A percentile compares a stretch with the other conserved stretches of the same genome.
Evolutionary conservation across 2,113 vertebrate species (phyloP).

Genomic region (Istiophorus platypterus): DNA sequence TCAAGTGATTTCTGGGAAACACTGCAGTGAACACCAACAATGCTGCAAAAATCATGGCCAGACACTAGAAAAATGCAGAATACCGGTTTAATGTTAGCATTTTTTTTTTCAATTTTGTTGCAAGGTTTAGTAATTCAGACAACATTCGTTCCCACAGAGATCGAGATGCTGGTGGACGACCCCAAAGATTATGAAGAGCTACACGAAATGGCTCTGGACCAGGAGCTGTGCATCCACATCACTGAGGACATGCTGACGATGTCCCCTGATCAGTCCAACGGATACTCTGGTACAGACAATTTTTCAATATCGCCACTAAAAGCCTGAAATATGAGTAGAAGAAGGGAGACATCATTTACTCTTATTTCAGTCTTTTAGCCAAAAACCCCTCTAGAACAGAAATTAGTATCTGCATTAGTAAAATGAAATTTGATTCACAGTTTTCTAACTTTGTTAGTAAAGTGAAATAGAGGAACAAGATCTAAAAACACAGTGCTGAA

Average conservation of each 20-base stretch:
- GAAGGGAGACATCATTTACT: background rate
- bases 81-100: background rate
- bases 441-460: background rate
- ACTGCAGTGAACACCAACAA: background rate
- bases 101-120: background rate
- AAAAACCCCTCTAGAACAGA: too few species aligned
- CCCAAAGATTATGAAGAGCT: slow-evolving; percentile 95
- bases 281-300: slow-evolving; percentile 89
- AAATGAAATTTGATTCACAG: background rate
- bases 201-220: slow-evolving; percentile 89
- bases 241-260: slow-evolving; percentile 96
- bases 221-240: slow-evolving; percentile 97
- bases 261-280: slow-evolving; percentile 89
- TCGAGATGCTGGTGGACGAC: slow-evolving; percentile 99
- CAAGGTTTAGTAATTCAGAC: background rate
- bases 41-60: background rate
- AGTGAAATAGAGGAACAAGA: background rate
- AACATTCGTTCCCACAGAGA: slow-evolving; percentile 84
- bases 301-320: background rate
- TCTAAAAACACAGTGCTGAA: background rate
- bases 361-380: too few species aligned
- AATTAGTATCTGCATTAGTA: background rate
- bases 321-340: background rate
- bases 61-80: background rate
- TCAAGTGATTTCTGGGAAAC: background rate